A percentile compares a stretch with the other conserved stretches of the same genome.
These are phyloP conservation scores for Euplexia lucipara DNA, from an alignment of 2,888 invertebrate species.

Conservation along the genomic window DNA sequence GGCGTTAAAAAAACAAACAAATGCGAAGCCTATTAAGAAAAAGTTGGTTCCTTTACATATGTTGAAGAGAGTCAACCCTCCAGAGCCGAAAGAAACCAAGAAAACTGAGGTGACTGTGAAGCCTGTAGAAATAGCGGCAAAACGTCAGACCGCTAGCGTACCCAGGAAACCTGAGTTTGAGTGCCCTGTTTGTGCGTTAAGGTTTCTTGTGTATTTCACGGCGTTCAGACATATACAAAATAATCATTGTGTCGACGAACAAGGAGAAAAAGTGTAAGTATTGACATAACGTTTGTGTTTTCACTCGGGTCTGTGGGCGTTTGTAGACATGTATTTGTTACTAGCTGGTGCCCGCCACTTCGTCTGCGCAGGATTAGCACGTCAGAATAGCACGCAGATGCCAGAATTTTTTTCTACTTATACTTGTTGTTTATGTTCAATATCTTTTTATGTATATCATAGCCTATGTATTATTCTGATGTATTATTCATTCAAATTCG, in stretches of 20 bases:
- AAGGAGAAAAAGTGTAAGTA: constrained; percentile 77
- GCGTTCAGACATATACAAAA: constrained; percentile 81
- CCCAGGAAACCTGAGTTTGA: constrained; percentile 71
- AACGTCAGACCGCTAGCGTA: not conserved
- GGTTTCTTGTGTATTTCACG: constrained; percentile 74
- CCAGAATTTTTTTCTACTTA: too few relatives aligned
- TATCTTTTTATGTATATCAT: too few relatives aligned
- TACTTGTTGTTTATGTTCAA: too few relatives aligned
- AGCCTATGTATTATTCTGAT: too few relatives aligned
- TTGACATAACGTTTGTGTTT: constrained; percentile 5
- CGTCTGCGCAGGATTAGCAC: too few relatives aligned
- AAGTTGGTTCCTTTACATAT: constrained; percentile 31
- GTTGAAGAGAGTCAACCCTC: constrained; percentile 40
- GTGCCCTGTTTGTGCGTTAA: constrained; percentile 76
- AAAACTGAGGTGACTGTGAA: constrained; percentile 26
- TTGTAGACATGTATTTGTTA: not conserved
- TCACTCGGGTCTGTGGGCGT: not conserved
- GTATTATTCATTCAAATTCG: too few relatives aligned
- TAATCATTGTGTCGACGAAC: constrained; percentile 70
- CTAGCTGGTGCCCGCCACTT: too few relatives aligned
- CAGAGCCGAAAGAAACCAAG: constrained; percentile 2
- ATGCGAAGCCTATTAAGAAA: constrained; percentile 21
- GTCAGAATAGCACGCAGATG: too few relatives aligned
- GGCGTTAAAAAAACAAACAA: constrained; percentile 34
- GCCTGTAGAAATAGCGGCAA: constrained; percentile 18